A percentile compares a stretch with the other conserved stretches of the same genome.
These are phyloP conservation scores for Nerophis lumbriciformis DNA, from an alignment of 2,113 vertebrate genomes.

Conservation along the genomic window DNA sequence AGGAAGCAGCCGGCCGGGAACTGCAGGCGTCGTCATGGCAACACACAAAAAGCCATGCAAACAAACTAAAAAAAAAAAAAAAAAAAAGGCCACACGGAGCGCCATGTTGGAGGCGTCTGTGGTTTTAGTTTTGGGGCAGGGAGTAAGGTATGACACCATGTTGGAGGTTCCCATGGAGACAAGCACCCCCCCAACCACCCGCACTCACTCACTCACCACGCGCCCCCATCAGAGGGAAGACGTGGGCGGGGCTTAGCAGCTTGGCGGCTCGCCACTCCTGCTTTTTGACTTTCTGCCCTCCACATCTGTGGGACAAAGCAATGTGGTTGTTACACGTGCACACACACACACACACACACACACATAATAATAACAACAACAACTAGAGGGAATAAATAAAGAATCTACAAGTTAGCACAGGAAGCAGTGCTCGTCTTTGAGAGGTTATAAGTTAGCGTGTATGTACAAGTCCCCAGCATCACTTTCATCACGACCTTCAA, in stretches of 20 bases:
- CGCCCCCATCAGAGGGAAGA: constrained; percentile 82
- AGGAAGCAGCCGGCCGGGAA: constrained; percentile 19
- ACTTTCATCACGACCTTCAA: constrained; percentile 6
- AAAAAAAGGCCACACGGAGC: constrained; percentile 14
- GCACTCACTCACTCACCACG: constrained; percentile 83
- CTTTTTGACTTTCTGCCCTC: constrained; percentile 97
- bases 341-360: constrained; percentile 19
- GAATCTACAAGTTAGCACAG: constrained; percentile 26
- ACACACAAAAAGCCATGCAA: constrained; percentile 24
- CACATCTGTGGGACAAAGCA: constrained; percentile 99
- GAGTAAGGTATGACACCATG: constrained; percentile 58
- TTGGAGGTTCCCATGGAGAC: constrained; percentile 61
- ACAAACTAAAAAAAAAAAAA: constrained; percentile 7
- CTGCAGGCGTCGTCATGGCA: constrained; percentile 50
- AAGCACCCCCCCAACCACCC: constrained; percentile 8
- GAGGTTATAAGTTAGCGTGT: constrained; percentile 55
- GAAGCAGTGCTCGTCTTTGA: constrained; percentile 43
- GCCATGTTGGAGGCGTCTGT: too few relatives aligned
- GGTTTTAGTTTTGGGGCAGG: constrained; percentile 33
- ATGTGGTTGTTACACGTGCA: constrained; percentile 75
- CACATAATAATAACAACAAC: neutral
- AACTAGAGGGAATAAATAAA: constrained; percentile 56
- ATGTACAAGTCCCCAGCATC: constrained; percentile 38
- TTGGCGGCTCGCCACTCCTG: constrained; percentile 87
- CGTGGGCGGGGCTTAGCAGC: constrained; percentile 71